These are phyloP conservation scores for Parotocinclus haroldoi DNA, from an alignment of 2,797 vertebrate genomes.

Conservation along the genomic window DNA sequence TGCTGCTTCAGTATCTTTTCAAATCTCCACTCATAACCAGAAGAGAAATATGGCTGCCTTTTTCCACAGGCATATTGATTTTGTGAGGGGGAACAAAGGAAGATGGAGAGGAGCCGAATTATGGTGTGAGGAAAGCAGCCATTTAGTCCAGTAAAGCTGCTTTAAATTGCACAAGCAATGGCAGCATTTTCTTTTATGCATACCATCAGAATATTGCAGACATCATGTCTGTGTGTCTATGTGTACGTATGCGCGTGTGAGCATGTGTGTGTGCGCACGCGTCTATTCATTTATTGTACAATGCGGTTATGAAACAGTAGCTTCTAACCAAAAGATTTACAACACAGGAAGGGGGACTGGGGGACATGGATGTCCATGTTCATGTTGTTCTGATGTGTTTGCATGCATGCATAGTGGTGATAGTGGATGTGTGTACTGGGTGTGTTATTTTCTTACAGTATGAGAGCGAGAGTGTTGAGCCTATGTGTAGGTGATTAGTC, in stretches of 20 bases:
- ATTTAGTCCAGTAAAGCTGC: slow-evolving; percentile 37
- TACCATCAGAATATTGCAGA: too few relatives aligned
- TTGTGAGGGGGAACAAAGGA: slow-evolving; percentile 56
- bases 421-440: slow-evolving; percentile 10
- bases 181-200: neutral
- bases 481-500: slow-evolving; percentile 84
- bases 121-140: slow-evolving; percentile 42
- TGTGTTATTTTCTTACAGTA: slow-evolving; percentile 48
- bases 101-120: slow-evolving; percentile 44
- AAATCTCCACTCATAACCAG: slow-evolving; percentile 61
- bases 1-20: slow-evolving; percentile 54
- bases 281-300: neutral
- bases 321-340: neutral
- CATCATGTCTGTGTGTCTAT: too few relatives aligned
- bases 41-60: slow-evolving; percentile 69
- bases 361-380: neutral
- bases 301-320: too few relatives aligned
- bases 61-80: slow-evolving; percentile 67
- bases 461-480: slow-evolving; percentile 63
- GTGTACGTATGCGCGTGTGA: too few relatives aligned
- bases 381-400: neutral
- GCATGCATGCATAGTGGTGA: slow-evolving; percentile 1
- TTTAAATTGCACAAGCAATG: slow-evolving; percentile 13
- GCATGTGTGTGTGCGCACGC: neutral
- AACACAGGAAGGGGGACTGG: neutral